phyloP scores from a whole-genome alignment of 2,113 vertebrate genomes.

The Ploceus nigricollis region DNA sequence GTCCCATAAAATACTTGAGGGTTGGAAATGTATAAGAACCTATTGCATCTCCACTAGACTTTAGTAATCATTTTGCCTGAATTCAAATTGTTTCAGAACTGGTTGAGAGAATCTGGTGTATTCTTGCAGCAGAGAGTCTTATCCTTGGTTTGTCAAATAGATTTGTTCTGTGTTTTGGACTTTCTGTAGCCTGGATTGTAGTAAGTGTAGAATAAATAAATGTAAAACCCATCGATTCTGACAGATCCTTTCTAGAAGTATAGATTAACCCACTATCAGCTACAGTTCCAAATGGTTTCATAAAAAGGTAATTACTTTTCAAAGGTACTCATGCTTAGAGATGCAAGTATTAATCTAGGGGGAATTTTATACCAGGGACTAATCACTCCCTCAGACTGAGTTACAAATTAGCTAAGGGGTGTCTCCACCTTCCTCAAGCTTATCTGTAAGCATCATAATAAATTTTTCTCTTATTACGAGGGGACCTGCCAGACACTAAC shows the following conservation, averaged over 20 bases:
- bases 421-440: constrained; percentile 4
- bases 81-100: not conserved
- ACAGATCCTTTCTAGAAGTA: not conserved
- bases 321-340: not conserved
- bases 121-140: not conserved
- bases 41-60: not conserved
- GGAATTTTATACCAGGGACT: not conserved
- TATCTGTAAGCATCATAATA: not conserved
- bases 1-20: not conserved
- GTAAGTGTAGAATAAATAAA: not conserved
- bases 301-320: not conserved
- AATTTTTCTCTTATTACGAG: not conserved
- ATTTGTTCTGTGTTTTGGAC: not conserved
- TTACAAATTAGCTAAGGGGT: not conserved
- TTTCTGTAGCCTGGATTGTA: not conserved
- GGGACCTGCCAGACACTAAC: not conserved
- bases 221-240: not conserved
- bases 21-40: not conserved
- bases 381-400: not conserved
- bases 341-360: not conserved
- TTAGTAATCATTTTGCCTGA: not conserved
- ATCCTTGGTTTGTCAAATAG: not conserved
- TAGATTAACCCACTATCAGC: not conserved
- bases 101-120: not conserved
- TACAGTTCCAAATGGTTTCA: not conserved